These are phyloP conservation scores for Trialeurodes vaporariorum DNA, from an alignment of 1,140 invertebrate species.

Conservation along the genomic window DNA sequence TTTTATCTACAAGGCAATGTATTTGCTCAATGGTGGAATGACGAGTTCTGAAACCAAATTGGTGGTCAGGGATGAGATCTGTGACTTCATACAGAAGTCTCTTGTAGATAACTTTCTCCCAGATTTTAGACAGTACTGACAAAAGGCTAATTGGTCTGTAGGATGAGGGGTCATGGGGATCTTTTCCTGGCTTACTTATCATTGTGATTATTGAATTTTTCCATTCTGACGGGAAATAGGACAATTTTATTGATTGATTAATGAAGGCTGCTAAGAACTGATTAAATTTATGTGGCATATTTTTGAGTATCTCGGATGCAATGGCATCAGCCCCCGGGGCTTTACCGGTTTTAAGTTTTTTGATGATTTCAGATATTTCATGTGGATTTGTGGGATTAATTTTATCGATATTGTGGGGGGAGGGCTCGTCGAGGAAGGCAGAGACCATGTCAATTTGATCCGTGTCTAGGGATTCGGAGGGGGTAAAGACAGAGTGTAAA, in stretches of 20 bases:
- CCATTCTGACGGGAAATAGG: too few species aligned
- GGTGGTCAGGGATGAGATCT: constrained; percentile 14
- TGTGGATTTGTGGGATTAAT: background rate
- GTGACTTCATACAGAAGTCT: too few species aligned
- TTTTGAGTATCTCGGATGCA: too few species aligned
- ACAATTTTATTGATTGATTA: too few species aligned
- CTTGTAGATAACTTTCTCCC: constrained; percentile 21
- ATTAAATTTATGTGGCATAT: constrained; percentile 5
- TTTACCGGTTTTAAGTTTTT: too few species aligned
- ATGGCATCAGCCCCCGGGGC: too few species aligned
- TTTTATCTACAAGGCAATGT: constrained; percentile 8
- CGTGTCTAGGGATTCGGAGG: background rate
- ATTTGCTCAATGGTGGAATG: constrained; percentile 9
- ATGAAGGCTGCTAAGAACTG: too few species aligned
- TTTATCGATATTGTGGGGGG: background rate
- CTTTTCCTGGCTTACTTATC: constrained; percentile 27
- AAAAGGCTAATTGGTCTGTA: constrained; percentile 29
- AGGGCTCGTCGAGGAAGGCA: background rate
- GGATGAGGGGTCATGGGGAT: constrained; percentile 18
- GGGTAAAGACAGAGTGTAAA: background rate
- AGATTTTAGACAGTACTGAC: constrained; percentile 22
- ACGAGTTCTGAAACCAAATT: constrained; percentile 3
- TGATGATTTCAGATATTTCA: constrained; percentile 2
- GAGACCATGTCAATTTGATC: background rate
- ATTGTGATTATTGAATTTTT: constrained; percentile 29